Evolutionary conservation across 2,797 vertebrate species (phyloP).

Genomic region (Protonibea diacanthus): DNA sequence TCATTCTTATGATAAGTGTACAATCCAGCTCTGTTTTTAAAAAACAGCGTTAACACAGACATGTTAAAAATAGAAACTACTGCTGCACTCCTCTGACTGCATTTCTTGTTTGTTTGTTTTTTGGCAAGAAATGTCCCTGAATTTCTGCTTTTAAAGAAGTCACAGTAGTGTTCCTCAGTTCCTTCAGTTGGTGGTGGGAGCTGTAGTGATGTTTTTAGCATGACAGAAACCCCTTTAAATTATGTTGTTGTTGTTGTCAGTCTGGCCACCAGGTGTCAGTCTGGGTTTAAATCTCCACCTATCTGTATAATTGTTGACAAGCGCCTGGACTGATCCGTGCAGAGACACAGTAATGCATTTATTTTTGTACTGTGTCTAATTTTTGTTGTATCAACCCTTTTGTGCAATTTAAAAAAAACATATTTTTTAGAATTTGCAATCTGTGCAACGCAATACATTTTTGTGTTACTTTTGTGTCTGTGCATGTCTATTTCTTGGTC

Average conservation of each 20-base stretch:
- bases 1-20: constrained; percentile 30
- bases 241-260: constrained; percentile 38
- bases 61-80: constrained; percentile 26
- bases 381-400: constrained; percentile 4
- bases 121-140: constrained; percentile 1
- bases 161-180: constrained; percentile 2
- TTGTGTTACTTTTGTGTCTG: constrained; percentile 1
- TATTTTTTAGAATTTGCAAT: not conserved
- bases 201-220: constrained; percentile 9
- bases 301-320: not conserved
- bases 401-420: not conserved
- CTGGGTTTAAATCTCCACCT: constrained; percentile 58
- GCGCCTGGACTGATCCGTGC: constrained; percentile 3
- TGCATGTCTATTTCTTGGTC: constrained; percentile 8
- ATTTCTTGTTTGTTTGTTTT: constrained; percentile 6
- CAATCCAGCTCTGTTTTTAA: constrained; percentile 19
- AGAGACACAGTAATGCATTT: constrained; percentile 1
- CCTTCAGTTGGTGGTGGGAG: not conserved
- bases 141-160: constrained; percentile 9
- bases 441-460: not conserved
- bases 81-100: constrained; percentile 15
- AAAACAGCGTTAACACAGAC: constrained; percentile 11
- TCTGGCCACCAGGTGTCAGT: constrained; percentile 81
- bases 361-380: constrained; percentile 17
- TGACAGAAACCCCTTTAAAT: constrained; percentile 7